Conservation (phyloP, 2,888 invertebrate species). For the Drosophila falleni region DNA sequence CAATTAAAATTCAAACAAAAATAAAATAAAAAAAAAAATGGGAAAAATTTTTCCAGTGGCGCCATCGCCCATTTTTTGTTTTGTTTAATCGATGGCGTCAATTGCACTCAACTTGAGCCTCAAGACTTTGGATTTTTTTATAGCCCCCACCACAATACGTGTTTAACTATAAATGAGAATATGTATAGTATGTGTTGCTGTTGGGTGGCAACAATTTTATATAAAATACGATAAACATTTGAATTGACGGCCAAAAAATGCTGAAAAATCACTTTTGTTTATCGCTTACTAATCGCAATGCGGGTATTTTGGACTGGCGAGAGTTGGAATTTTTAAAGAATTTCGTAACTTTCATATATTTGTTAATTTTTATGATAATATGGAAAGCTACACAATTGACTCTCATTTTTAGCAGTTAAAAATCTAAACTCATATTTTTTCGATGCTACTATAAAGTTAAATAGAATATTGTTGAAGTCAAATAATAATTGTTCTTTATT, state of each 20-base stretch:
- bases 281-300: too few relatives aligned
- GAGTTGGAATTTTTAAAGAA: too few relatives aligned
- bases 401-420: too few relatives aligned
- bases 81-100: slow-evolving; percentile 76
- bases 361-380: not conserved
- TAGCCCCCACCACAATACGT: not conserved
- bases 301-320: not conserved
- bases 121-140: slow-evolving; percentile 21
- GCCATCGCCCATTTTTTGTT: slow-evolving; percentile 39
- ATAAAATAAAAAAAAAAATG: not conserved
- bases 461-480: too few relatives aligned
- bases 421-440: too few relatives aligned
- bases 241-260: slow-evolving; percentile 4
- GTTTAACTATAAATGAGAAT: slow-evolving; percentile 8
- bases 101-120: slow-evolving; percentile 57
- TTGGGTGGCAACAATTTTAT: not conserved
- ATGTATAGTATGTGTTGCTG: not conserved
- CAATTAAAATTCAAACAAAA: slow-evolving; percentile 34
- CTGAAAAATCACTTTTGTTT: slow-evolving; percentile 6
- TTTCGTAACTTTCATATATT: not conserved
- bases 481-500: too few relatives aligned
- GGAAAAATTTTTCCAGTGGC: slow-evolving; percentile 26
- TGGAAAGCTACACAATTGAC: too few relatives aligned
- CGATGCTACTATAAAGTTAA: too few relatives aligned
- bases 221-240: slow-evolving; percentile 13